These are phyloP conservation scores for Periparus ater DNA, from an alignment of 2,797 vertebrate genomes.

Conservation along the genomic window DNA sequence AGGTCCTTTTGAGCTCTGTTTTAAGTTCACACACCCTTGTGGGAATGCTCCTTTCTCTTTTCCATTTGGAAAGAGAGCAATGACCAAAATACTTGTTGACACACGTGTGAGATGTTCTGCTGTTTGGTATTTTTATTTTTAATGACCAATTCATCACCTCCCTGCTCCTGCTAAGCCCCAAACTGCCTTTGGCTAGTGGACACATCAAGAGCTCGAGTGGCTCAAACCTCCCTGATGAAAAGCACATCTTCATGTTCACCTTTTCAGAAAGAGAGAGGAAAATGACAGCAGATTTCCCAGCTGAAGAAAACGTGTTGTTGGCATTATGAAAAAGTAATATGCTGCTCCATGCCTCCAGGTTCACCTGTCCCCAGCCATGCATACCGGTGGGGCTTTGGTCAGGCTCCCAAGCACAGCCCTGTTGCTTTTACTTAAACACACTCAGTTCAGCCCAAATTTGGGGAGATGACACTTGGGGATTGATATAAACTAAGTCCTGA, in stretches of 20 bases:
- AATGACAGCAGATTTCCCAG: background rate
- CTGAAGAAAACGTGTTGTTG: background rate
- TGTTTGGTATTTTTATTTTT: background rate
- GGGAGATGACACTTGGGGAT: background rate
- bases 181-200: background rate
- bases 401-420: background rate
- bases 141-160: background rate
- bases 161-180: background rate
- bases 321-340: background rate
- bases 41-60: background rate
- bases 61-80: background rate
- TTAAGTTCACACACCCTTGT: background rate
- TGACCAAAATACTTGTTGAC: background rate
- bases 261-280: background rate
- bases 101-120: background rate
- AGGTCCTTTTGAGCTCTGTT: background rate
- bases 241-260: background rate
- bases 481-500: background rate
- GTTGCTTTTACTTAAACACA: background rate
- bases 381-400: background rate
- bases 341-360: background rate
- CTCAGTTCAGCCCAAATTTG: background rate
- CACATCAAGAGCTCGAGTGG: rapidly evolving
- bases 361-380: background rate
- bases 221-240: background rate